Evolutionary conservation across 2,888 invertebrate species (phyloP), one percentile per base, ranked within the genome.

Genomic region (Flexamia atlantica): DNA sequence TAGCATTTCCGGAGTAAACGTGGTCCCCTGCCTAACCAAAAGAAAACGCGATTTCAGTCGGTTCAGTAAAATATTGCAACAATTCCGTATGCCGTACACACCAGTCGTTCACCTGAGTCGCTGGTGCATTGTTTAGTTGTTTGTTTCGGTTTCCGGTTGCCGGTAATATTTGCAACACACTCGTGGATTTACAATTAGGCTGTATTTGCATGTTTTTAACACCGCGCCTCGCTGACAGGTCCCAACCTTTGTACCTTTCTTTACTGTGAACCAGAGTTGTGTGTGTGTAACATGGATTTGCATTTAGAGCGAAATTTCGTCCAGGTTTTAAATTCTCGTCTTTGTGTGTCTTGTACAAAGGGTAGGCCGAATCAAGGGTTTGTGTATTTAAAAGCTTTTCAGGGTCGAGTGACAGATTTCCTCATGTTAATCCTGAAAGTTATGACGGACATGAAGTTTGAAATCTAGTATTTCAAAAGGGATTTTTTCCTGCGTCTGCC

Each of bases 121-220:
- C 46, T 3, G 23, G 53, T 53, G 20, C 20, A 53, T 53, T 53
- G 53, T 53, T 53, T 53, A 2, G 57, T 23, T 64, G 64, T 64
- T 64, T 64, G 64, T 64, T 64, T 57, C 23, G 57, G 64, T 64
- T 64, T 53, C n/a, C n/a, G n/a, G 53, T 23, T 14, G 53, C 53
- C n/a, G n/a, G 53, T 23, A 53, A 3, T 53, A 28, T 64, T 64
- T 64, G 64, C 64, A 28, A 64, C 28, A 20, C 20, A 23, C 23
- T n/a, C n/a, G n/a, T n/a, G 20, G 53, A 46, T 53, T n/a, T 53
- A 20, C 53, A 53, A 64, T 20, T 23, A n/a, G 20, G 64, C 17
- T 4, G 9, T 20, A 64, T 64, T 28, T 64, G 25, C 64, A 28
- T 64, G 64, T 53, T 53, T 46, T 23, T 53, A 14, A 5, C 4